Conservation (phyloP, 2,888 invertebrate genomes). For the Heliconius erato region DNA sequence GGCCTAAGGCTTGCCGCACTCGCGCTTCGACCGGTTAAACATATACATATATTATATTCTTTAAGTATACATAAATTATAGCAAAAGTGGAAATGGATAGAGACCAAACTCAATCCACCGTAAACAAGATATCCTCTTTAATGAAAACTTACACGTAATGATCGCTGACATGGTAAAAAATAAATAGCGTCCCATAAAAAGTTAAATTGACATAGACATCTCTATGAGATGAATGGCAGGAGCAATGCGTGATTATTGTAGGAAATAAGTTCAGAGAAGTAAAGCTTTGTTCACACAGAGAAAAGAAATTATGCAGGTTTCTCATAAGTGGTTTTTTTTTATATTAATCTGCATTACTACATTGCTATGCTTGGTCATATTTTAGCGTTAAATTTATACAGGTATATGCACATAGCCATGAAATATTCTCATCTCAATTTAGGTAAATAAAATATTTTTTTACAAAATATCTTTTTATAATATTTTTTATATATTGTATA, state of each 20-base stretch:
- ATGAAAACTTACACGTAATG: conserved; percentile 64
- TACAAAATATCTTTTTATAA: neutral
- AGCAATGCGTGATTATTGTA: conserved; percentile 59
- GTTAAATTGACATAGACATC: conserved; percentile 72
- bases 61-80: conserved; percentile 36
- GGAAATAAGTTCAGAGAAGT: conserved; percentile 52
- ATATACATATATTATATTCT: neutral
- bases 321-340: neutral
- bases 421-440: neutral
- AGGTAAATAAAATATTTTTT: neutral
- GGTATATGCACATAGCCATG: too few relatives aligned
- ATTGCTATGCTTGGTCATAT: neutral
- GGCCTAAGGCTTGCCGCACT: conserved; percentile 39
- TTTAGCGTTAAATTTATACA: neutral
- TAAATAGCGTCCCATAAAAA: conserved; percentile 64
- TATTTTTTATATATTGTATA: neutral
- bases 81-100: conserved; percentile 24
- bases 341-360: neutral
- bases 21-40: conserved; percentile 14
- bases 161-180: conserved; percentile 62
- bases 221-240: conserved; percentile 67
- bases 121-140: conserved; percentile 63
- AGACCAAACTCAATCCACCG: conserved; percentile 48
- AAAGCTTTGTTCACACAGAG: neutral
- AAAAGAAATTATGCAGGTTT: neutral